These are phyloP conservation scores for Liasis olivaceus DNA, from an alignment of 2,797 vertebrate genomes.

Conservation along the genomic window DNA sequence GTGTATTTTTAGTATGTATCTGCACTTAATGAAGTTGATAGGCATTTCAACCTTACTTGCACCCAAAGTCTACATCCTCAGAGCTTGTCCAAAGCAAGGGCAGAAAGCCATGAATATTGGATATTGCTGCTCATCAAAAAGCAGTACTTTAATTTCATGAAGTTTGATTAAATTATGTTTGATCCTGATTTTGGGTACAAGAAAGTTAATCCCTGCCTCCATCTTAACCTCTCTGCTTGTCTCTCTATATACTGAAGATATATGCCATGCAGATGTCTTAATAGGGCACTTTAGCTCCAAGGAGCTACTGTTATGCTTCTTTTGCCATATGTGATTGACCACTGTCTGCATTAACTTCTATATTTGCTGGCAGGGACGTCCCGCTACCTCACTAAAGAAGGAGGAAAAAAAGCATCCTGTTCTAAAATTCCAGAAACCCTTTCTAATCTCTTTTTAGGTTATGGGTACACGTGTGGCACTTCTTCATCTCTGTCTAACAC, in stretches of 20 bases:
- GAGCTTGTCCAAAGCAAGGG: not conserved
- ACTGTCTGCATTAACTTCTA: not conserved
- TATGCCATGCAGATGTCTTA: not conserved
- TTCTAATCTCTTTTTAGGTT: not conserved
- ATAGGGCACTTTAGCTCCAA: not conserved
- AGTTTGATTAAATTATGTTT: not conserved
- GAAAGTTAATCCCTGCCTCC: not conserved
- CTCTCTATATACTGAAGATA: not conserved
- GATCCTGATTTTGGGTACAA: not conserved
- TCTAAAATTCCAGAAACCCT: not conserved
- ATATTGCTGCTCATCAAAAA: not conserved
- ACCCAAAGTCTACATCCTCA: not conserved
- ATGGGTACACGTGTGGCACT: too few relatives aligned
- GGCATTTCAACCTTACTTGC: slow-evolving; percentile 22
- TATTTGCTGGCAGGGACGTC: not conserved
- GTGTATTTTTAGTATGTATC: slow-evolving; percentile 43
- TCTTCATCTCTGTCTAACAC: too few relatives aligned
- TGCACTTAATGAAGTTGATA: slow-evolving; percentile 49
- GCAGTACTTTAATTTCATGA: not conserved
- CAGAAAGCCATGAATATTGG: not conserved
- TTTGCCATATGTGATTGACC: not conserved
- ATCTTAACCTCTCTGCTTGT: not conserved
- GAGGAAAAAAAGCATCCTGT: not conserved
- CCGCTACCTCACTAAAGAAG: too few relatives aligned
- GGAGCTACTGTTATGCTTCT: too few relatives aligned